Percentiles rank a stretch among this genome's conserved stretches.
These are phyloP conservation scores for Anas platyrhynchos DNA, from an alignment of 2,113 vertebrate species.

Conservation along the genomic window DNA sequence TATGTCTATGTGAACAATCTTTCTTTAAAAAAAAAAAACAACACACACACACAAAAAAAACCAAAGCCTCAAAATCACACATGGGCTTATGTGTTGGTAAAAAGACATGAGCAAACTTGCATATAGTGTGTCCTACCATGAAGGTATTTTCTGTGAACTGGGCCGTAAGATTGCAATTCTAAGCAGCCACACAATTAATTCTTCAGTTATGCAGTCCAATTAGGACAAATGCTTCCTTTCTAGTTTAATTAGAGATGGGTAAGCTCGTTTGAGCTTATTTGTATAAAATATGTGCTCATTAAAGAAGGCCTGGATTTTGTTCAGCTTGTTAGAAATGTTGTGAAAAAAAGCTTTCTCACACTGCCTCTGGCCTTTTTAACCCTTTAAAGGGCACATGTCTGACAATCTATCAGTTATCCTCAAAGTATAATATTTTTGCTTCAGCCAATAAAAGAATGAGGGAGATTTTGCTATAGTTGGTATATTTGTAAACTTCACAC, in stretches of 20 bases:
- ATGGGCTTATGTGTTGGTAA: conserved; percentile 6
- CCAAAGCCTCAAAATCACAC: neutral
- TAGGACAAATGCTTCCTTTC: conserved; percentile 80
- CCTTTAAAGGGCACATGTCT: conserved; percentile 32
- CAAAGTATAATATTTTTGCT: neutral
- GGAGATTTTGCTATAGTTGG: neutral
- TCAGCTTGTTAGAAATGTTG: conserved; percentile 80
- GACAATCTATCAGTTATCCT: neutral
- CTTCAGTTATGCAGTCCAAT: conserved; percentile 79
- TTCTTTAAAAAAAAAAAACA: conserved; percentile 33
- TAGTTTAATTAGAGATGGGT: conserved; percentile 81
- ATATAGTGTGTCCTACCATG: conserved; percentile 38
- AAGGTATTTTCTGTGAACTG: conserved; percentile 67
- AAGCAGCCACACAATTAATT: conserved; percentile 81
- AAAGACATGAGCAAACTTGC: conserved; percentile 49
- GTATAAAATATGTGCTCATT: conserved; percentile 84
- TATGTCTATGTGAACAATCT: neutral
- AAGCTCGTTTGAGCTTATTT: conserved; percentile 78
- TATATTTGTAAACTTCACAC: conserved; percentile 1
- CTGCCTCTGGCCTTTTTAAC: conserved; percentile 64
- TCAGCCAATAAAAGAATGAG: neutral
- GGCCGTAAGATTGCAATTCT: conserved; percentile 76
- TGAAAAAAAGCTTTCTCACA: conserved; percentile 70
- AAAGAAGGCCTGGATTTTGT: conserved; percentile 77
- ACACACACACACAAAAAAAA: neutral